Evolutionary conservation across 2,113 vertebrate species (phyloP).

Genomic region (Grammomys dolichurus): DNA sequence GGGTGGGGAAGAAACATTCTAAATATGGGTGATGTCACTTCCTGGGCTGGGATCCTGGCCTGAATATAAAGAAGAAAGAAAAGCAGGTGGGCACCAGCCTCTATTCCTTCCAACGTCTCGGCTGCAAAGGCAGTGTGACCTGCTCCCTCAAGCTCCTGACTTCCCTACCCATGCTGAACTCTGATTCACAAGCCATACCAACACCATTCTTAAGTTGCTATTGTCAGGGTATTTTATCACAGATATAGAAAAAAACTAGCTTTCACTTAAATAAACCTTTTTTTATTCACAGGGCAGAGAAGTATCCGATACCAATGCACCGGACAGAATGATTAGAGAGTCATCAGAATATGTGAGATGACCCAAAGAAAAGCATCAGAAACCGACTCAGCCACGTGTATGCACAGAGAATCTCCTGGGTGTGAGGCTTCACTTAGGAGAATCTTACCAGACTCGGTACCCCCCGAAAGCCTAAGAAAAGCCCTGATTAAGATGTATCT

Average conservation of each 20-base stretch:
- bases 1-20: neutral
- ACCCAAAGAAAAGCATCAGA: neutral
- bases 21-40: neutral
- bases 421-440: neutral
- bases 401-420: neutral
- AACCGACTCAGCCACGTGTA: neutral
- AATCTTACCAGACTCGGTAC: neutral
- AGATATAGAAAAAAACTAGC: neutral
- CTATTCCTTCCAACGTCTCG: neutral
- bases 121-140: too few relatives aligned
- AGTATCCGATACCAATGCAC: too few relatives aligned
- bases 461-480: slow-evolving; percentile 6
- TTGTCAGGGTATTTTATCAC: neutral
- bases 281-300: neutral
- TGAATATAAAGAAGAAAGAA: neutral
- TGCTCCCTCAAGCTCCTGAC: too few relatives aligned
- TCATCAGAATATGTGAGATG: accelerated
- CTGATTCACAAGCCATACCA: neutral
- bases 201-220: too few relatives aligned
- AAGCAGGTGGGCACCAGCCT: too few relatives aligned
- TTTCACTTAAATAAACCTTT: neutral
- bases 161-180: neutral
- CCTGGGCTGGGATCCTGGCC: neutral
- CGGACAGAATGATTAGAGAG: neutral
- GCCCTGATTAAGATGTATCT: neutral